Evolutionary conservation across 2,888 invertebrate genomes (phyloP), one percentile per base, ranked within the genome.

Genomic region (Synanthedon myopaeformis): DNA sequence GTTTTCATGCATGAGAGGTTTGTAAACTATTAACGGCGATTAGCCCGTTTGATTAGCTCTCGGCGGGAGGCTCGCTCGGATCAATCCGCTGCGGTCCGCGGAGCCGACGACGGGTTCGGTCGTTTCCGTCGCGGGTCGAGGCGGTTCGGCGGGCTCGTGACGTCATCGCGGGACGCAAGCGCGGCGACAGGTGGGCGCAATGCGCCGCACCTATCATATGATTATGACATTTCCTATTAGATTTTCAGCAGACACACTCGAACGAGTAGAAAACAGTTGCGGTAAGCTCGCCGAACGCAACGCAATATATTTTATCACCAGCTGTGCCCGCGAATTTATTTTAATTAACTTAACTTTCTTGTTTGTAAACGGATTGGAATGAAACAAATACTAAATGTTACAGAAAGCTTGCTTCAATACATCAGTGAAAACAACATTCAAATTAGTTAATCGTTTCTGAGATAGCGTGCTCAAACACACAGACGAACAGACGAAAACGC

Each of bases 121-220:
- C 56, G 59, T 55, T 57, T 59, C 67, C 76, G 76, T 66, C 53
- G 58, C 51, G 59, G 56, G 76, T 79, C 78, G 73, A 64, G 59
- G 60, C 59, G 60, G 60, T 59, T 71, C 52, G 54, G 54, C 52
- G 41, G 19, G 60, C 55, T 51, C 56, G 63, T 85, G 86, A 84
- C 86, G 86, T 84, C 85, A 85, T 63, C 68, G 71, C 77, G 74
- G 55, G 80, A 81, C 86, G 87, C 86, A 85, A 70, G 84, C 87
- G 86, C 83, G 82, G 67, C 82, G 85, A 84, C 86, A 87, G 87
- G 87, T 86, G 86, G 82, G 79, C 83, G 84, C 86, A 85, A 68
- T 85, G 87, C 87, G 86, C 83, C 77, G 80, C 75, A 75, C 55
- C 82, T 82, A 82, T 79, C 86, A 85, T 82, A 79, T 85, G 87